These are phyloP conservation scores for Cheilosia vulpina DNA, from an alignment of 2,888 invertebrate species.

Conservation along the genomic window DNA sequence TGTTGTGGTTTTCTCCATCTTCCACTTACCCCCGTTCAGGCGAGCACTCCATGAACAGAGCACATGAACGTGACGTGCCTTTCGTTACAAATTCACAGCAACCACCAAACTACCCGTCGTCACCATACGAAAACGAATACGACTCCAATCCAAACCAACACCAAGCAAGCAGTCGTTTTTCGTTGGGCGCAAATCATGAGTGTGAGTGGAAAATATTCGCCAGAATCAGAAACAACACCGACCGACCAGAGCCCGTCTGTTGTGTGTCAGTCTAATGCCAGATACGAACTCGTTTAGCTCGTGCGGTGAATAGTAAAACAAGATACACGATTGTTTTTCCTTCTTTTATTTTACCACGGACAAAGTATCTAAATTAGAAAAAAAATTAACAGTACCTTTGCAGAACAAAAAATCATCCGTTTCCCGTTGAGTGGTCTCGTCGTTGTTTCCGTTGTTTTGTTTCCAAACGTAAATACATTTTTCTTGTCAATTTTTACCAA, in stretches of 20 bases:
- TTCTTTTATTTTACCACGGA: conserved; percentile 63
- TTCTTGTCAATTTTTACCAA: neutral
- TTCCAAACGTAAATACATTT: neutral
- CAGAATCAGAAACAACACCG: conserved; percentile 43
- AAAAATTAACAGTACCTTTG: conserved; percentile 20
- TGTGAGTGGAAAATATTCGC: conserved; percentile 63
- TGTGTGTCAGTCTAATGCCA: conserved; percentile 82
- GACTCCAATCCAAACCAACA: conserved; percentile 16
- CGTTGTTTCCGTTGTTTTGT: conserved; percentile 25
- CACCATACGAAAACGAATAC: neutral
- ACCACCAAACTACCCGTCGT: conserved; percentile 32
- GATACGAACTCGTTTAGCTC: conserved; percentile 82
- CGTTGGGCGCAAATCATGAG: conserved; percentile 26
- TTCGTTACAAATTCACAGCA: conserved; percentile 53
- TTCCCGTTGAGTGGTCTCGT: conserved; percentile 59
- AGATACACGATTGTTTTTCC: conserved; percentile 65
- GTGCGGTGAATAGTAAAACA: conserved; percentile 80
- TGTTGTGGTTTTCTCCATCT: conserved; percentile 58
- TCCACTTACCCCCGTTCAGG: conserved; percentile 32
- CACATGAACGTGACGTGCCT: conserved; percentile 51
- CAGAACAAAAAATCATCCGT: conserved; percentile 44
- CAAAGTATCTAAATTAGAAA: conserved; percentile 30
- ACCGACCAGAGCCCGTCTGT: conserved; percentile 65
- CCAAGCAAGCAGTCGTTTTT: conserved; percentile 7
- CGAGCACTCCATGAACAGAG: conserved; percentile 10